phyloP scores from a whole-genome alignment of 2,797 vertebrate genomes.

The Staurois parvus region DNA sequence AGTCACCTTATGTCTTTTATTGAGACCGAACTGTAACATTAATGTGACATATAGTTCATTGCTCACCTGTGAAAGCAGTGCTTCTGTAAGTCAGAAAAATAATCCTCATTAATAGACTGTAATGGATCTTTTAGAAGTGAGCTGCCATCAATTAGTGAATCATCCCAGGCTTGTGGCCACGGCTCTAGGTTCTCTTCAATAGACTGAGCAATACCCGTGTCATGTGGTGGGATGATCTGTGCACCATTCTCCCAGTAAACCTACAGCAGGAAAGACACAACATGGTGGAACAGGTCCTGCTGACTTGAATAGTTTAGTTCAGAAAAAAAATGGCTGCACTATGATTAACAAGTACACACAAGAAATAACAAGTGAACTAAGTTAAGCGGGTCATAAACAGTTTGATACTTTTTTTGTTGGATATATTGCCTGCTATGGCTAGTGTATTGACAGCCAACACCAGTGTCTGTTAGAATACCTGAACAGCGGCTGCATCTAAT shows the following conservation, averaged over 20 bases:
- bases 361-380: too few species aligned
- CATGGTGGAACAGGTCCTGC: not conserved
- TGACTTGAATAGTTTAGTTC: not conserved
- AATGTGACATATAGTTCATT: not conserved
- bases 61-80: constrained; percentile 92
- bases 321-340: not conserved
- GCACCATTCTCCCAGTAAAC: constrained; percentile 97
- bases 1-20: too few species aligned
- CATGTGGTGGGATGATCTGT: constrained; percentile 94
- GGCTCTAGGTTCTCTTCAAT: constrained; percentile 92
- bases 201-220: constrained; percentile 86
- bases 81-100: constrained; percentile 89
- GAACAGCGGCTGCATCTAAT: too few species aligned
- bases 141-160: constrained; percentile 80
- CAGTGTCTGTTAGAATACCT: too few species aligned
- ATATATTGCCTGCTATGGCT: too few species aligned
- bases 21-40: too few species aligned
- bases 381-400: too few species aligned
- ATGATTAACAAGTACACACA: not conserved
- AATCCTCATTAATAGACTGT: constrained; percentile 79
- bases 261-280: constrained; percentile 69
- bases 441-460: too few species aligned
- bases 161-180: constrained; percentile 90
- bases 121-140: constrained; percentile 85
- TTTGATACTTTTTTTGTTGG: too few species aligned